Base-by-base conservation (phyloP, 2,888 invertebrate genomes). In the Ophion ventricosus region DNA sequence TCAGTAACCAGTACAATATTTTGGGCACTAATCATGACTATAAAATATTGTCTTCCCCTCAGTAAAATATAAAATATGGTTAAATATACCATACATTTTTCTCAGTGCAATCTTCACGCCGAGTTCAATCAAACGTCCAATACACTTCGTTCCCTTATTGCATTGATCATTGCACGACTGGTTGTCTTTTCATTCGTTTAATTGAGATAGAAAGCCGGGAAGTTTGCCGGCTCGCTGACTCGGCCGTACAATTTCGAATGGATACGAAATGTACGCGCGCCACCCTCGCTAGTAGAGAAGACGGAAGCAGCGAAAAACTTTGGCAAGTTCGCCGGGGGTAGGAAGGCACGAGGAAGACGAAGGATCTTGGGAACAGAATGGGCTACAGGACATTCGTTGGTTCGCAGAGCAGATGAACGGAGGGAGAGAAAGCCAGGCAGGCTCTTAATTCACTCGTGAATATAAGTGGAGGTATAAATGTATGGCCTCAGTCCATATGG, bases 391-490 rank as follows among this genome's bases (percentile, higher is more conserved):
- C 57, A 77, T 77, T 77, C 43, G n/a, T 17, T 54, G 54, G n/a
- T 14, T 14, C 23, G 25, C 25, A 11, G 7, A 10, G 3, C 23
- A 76, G 66, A 23, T 25, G 11, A 43, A 59, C 43, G n/a, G 29
- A 69, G 57, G 25, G 56, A 29, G 49, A 29, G 26, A 77, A 43
- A 56, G 35, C 40, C 56, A 73, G 61, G 69, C 70, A 43, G 75
- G 72, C 66, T 79, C 79, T 84, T 82, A 84, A 84, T 84, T 78
- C 84, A 70, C 70, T 75, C 66, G 63, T 75, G 69, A 84, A 81
- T 84, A 75, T 75, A 81, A 84, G 84, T 78, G 78, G 49, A 56
- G 66, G 78, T 25, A 84, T 82, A 79, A 85, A 83, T 84, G 76
- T 59, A 80, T 72, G 67, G 57, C 84, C 73, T 78, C 75, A 63